Conservation (phyloP, 1,140 invertebrate genomes). For the Tyrophagus putrescentiae region DNA sequence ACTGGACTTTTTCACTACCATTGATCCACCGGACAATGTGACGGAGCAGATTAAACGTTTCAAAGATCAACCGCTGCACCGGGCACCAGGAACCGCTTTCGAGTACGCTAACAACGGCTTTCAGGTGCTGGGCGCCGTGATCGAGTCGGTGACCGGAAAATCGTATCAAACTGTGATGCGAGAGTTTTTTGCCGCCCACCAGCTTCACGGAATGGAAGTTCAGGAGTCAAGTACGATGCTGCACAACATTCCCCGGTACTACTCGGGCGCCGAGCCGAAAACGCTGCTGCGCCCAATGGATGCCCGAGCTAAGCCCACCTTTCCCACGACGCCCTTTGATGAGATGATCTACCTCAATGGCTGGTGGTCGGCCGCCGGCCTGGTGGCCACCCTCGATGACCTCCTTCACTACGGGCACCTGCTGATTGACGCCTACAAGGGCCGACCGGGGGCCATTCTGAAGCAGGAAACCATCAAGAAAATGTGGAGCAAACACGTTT, state of each 20-base stretch:
- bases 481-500: no score
- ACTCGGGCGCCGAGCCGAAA: no score
- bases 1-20: conserved; percentile 20
- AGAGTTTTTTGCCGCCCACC: neutral
- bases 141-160: neutral
- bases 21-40: neutral
- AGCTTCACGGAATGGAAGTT: no score
- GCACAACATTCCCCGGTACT: neutral
- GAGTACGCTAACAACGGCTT: neutral
- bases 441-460: no score
- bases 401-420: neutral
- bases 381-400: neutral
- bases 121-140: conserved; percentile 1
- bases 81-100: neutral
- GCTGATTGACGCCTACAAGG: neutral
- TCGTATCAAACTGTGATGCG: neutral
- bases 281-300: no score
- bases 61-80: neutral
- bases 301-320: no score
- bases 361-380: conserved; percentile 1
- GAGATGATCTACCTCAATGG: neutral
- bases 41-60: neutral
- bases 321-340: no score
- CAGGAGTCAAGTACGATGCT: neutral
- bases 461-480: no score